Conservation (phyloP, 2,113 vertebrate genomes). For the Erythrocercus mccallii region DNA sequence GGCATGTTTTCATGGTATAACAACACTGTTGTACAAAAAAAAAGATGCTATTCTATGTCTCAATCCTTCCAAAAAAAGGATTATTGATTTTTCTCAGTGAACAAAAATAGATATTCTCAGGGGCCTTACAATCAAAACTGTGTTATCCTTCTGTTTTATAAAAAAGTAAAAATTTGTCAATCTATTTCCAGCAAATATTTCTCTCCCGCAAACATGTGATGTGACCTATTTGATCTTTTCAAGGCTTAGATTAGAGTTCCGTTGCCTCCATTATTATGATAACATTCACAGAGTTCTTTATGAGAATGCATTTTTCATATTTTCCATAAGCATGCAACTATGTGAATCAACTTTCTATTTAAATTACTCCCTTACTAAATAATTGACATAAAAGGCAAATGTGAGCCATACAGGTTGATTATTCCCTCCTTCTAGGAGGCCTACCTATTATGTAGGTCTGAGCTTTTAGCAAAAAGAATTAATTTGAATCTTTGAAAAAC, state of each 20-base stretch:
- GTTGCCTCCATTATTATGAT: not conserved
- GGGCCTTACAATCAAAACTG: not conserved
- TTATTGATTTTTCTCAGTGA: not conserved
- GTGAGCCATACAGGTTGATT: not conserved
- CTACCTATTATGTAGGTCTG: not conserved
- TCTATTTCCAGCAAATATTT: not conserved
- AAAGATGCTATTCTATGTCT: not conserved
- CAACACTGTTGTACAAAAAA: not conserved
- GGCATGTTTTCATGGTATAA: not conserved
- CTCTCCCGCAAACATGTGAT: not conserved
- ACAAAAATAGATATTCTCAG: not conserved
- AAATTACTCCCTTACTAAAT: not conserved
- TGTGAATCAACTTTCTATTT: not conserved
- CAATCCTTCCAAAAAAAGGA: not conserved
- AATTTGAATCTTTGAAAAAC: not conserved
- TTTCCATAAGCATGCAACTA: not conserved
- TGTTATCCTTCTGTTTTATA: conserved; percentile 5
- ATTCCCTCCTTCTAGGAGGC: not conserved
- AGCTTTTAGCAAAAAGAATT: not conserved
- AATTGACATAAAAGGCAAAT: not conserved
- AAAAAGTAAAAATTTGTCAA: not conserved
- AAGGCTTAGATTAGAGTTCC: not conserved
- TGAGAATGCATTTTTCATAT: not conserved
- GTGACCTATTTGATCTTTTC: not conserved
- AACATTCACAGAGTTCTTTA: not conserved